Conservation (phyloP, 2,888 invertebrate genomes). For the Argyresthia goedartella region DNA sequence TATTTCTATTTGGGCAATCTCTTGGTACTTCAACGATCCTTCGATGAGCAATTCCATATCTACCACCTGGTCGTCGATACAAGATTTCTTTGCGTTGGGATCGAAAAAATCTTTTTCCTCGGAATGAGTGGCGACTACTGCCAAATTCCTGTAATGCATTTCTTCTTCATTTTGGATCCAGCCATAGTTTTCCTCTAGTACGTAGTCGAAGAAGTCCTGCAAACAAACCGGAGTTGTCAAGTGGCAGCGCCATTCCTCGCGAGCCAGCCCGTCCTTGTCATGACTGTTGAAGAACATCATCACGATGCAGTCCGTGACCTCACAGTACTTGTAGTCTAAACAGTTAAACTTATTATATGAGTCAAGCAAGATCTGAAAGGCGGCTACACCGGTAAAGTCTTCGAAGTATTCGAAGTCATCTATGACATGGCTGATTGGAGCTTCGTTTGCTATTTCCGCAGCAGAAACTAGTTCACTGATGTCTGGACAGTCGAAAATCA, state of each 20-base stretch:
- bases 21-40: constrained; percentile 52
- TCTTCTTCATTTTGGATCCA: constrained; percentile 59
- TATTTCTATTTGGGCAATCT: constrained; percentile 13
- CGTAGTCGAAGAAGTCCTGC: constrained; percentile 67
- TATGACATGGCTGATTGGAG: constrained; percentile 39
- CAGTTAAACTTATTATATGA: constrained; percentile 52
- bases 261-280: constrained; percentile 42
- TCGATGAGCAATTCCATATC: constrained; percentile 47
- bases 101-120: background rate
- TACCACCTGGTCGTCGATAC: constrained; percentile 9
- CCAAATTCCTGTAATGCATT: constrained; percentile 33
- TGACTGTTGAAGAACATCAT: constrained; percentile 58
- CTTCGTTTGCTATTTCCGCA: constrained; percentile 42
- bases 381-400: constrained; percentile 37
- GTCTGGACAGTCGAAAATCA: constrained; percentile 53
- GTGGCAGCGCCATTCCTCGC: constrained; percentile 56
- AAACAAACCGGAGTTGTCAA: constrained; percentile 62
- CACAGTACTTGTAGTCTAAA: constrained; percentile 57
- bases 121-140: background rate
- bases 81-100: background rate
- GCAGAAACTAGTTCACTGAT: constrained; percentile 54
- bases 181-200: constrained; percentile 54
- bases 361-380: constrained; percentile 43
- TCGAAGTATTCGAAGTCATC: constrained; percentile 56
- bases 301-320: constrained; percentile 49